Conservation (phyloP, 2,797 vertebrate genomes). For the Numenius phaeopus region DNA sequence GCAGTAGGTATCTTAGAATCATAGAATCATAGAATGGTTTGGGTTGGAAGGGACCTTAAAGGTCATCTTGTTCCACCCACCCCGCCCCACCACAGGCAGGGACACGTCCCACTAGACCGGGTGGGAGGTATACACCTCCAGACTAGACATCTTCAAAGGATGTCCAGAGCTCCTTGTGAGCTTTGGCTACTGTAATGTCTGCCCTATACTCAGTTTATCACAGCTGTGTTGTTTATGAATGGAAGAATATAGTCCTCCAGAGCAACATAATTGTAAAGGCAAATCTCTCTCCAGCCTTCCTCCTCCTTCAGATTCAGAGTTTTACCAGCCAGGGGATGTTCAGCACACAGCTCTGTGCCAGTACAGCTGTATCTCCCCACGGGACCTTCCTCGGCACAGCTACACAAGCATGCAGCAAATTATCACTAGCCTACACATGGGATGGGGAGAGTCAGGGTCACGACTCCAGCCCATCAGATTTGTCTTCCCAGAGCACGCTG, state of each 20-base stretch:
- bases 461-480: background rate
- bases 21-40: no score
- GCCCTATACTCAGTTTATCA: background rate
- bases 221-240: background rate
- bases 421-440: background rate
- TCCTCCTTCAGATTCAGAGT: background rate
- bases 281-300: background rate
- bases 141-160: background rate
- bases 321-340: background rate
- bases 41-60: no score
- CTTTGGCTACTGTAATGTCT: background rate
- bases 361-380: background rate
- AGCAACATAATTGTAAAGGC: background rate
- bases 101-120: no score
- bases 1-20: background rate
- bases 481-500: background rate
- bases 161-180: background rate
- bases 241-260: background rate
- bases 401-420: background rate
- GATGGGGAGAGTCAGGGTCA: background rate
- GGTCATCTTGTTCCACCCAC: no score
- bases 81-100: no score
- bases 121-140: no score
- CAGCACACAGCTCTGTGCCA: constrained; percentile 5
- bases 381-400: background rate